These are phyloP conservation scores for Sternotherus odoratus DNA, from an alignment of 2,797 vertebrate species.

Conservation along the genomic window DNA sequence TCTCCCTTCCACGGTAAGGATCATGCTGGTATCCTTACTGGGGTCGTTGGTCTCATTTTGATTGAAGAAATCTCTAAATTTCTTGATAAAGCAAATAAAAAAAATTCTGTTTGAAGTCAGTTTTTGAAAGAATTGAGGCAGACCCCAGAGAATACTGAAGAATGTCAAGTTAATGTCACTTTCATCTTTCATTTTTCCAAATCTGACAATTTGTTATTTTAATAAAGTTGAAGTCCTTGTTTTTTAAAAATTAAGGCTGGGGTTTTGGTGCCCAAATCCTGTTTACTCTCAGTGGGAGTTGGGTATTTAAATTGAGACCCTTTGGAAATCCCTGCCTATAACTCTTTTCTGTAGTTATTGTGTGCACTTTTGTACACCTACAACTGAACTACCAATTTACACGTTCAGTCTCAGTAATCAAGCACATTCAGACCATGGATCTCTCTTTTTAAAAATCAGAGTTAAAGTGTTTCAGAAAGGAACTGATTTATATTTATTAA, in stretches of 20 bases:
- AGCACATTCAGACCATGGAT: background rate
- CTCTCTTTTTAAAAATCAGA: background rate
- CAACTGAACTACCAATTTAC: background rate
- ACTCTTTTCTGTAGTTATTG: background rate
- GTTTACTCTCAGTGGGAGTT: background rate
- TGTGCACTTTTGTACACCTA: background rate
- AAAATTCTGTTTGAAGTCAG: background rate
- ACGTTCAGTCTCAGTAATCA: background rate
- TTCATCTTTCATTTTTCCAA: background rate
- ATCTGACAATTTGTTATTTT: background rate
- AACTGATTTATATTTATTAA: background rate
- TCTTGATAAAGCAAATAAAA: conserved; percentile 80
- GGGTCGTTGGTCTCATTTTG: conserved; percentile 93
- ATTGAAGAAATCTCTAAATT: conserved; percentile 98
- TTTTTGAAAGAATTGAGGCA: background rate
- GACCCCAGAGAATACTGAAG: background rate
- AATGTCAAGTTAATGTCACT: background rate
- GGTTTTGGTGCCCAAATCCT: background rate
- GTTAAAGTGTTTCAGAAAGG: background rate
- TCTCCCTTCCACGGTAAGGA: conserved; percentile 95
- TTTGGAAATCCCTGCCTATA: background rate
- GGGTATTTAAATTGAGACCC: background rate
- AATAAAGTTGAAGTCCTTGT: background rate
- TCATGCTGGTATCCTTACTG: conserved; percentile 94
- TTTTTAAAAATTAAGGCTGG: background rate